Evolutionary conservation across 2,888 invertebrate species (phyloP), one percentile per base, ranked within the genome.

Genomic region (Cryptus armator): DNA sequence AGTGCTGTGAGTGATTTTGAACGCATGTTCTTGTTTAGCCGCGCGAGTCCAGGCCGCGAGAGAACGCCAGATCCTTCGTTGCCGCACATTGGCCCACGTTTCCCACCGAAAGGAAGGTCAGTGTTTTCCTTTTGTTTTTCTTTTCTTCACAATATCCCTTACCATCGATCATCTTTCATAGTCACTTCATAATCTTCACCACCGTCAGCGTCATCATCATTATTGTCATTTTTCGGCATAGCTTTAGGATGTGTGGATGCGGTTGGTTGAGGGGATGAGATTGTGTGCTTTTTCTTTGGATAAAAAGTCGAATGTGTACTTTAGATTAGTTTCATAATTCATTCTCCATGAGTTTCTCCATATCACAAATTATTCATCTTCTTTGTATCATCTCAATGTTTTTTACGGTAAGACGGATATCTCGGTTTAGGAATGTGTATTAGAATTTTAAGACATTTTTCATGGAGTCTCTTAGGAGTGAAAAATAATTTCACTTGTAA

Each of bases 61-160:
- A 94, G 95, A 94, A 97, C 97, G 90, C 97, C 98, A 87, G 97
- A 97, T 94, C 96, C 96, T 94, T 94, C 95, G 91, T 96, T 97
- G 95, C 98, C 98, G 89, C 98, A 98, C 95, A 97, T 97, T 95
- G 98, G 98, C 91, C 98, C 98, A 89, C 95, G 98, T 94, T 98
- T 98, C 96, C 97, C 97, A 94, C 96, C 97, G 87, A 96, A 96
- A 95, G 97, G 97, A 96, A 97, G 97, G 97, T 97, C 96, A 93
- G 94, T 92, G 89, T 90, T 86, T 83, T 84, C 86, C 77, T 83
- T 82, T 87, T 71, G 70, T 48, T 83, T 84, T 86, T 81, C 82
- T 88, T 75, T 86, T 24, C 79, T 85, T 85, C 82, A 67, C 78
- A 64, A 75, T 59, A 19, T 62, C 80, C 37, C 24, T 62, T 44